Evolutionary conservation across 2,888 invertebrate genomes (phyloP), one percentile per base, ranked within the genome.

Genomic region (Cyaniris semiargus): DNA sequence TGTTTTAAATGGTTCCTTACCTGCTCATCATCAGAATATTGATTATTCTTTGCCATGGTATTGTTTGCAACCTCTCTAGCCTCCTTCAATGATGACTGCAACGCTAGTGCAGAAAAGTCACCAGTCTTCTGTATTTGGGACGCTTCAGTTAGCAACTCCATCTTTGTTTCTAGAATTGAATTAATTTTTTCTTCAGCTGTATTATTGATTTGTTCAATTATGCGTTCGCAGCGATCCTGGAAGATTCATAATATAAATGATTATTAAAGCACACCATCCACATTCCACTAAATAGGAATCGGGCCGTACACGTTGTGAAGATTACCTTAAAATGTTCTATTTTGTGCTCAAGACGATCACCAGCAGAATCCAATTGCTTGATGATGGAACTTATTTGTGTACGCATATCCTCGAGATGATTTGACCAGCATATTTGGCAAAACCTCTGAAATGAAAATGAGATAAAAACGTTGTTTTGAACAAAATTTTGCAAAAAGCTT

Each of bases 341-440:
- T 87, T 95, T 95, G 81, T 95, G 94, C 53, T 94, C 88, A 53
- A 96, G 90, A 79, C 94, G 89, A 79, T 84, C 88, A 21, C 92
- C 85, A 0, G 95, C 95, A 1, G 94, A 92, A 77, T 94, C 92
- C 13, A 96, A 87, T 83, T 96, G 95, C 81, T 94, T 94, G 58
- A 93, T 82, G 76, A 96, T 93, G n/a, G 93, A 89, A 27, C 87
- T 86, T 27, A 96, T 88, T 85, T 95, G 95, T 31, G 92, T 90
- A 81, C 94, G 91, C 86, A 96, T 90, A 79, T 95, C 95, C 31
- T 93, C 90, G 78, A 95, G 87, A 83, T 96, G 96, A 60, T 93
- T 93, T 6, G 92, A 87, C 95, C 95, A 96, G 84, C 96, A 96
- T 8, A 95, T 87, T 18, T 89, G 87, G 84, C 96, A 96, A 83